phyloP scores from a whole-genome alignment of 1,140 invertebrate genomes.

The Ylistrum balloti region DNA sequence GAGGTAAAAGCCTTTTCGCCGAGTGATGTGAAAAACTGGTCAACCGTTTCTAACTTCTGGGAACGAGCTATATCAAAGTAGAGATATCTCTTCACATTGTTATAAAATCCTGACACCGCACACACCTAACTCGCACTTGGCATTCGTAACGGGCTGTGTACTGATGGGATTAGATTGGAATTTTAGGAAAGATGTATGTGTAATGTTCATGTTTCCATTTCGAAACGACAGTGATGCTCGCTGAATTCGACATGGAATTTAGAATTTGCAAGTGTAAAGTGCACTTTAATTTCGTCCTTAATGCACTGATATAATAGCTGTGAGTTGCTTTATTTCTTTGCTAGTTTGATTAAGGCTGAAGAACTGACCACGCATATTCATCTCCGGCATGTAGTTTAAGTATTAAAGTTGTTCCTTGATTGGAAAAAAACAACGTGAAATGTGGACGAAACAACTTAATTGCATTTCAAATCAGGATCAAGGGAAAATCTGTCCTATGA shows the following conservation, averaged over 20 bases:
- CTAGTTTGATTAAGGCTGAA: too few relatives aligned
- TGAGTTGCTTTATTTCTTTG: too few relatives aligned
- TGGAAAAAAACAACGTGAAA: too few relatives aligned
- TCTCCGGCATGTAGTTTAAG: too few relatives aligned
- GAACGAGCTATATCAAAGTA: neutral
- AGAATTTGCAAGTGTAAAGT: neutral
- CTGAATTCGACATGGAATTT: neutral
- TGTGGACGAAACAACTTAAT: too few relatives aligned
- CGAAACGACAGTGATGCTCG: slow-evolving; percentile 16
- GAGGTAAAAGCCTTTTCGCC: neutral
- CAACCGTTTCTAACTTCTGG: neutral
- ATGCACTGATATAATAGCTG: too few relatives aligned
- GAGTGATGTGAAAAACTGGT: neutral
- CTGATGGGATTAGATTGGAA: neutral
- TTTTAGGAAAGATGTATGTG: neutral
- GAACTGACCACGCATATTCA: too few relatives aligned
- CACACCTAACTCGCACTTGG: neutral
- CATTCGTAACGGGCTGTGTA: neutral
- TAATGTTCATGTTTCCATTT: neutral
- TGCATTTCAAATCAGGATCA: too few relatives aligned
- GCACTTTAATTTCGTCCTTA: neutral
- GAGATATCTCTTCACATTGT: neutral
- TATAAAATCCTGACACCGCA: neutral
- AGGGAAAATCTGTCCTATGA: too few relatives aligned
- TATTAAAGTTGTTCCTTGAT: too few relatives aligned